A percentile compares a stretch with the other conserved stretches of the same genome.
phyloP scores from a whole-genome alignment of 1,140 invertebrate species.

The Formica selysi region DNA sequence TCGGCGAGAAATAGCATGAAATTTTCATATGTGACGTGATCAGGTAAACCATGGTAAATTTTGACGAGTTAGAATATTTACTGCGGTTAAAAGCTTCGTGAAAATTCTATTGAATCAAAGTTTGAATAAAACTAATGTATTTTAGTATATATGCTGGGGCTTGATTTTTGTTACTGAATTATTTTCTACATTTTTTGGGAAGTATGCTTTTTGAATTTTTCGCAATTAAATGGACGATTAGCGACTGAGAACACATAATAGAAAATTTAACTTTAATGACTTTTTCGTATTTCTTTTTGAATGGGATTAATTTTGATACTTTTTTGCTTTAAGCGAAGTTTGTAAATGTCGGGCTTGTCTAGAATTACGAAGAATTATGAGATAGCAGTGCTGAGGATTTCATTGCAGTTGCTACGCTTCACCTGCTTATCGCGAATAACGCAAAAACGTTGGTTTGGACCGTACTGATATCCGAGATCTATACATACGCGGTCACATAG shows the following conservation, averaged over 20 bases:
- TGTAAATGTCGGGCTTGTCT: not conserved
- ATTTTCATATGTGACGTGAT: slow-evolving; percentile 32
- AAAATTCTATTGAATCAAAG: not conserved
- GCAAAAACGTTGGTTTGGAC: not conserved
- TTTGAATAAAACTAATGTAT: not conserved
- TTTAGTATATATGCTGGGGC: not conserved
- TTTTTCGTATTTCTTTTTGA: not conserved
- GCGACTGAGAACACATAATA: no score
- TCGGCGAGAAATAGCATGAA: not conserved
- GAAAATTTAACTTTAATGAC: not conserved
- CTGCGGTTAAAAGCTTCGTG: not conserved
- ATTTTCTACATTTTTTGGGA: not conserved
- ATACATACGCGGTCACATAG: not conserved
- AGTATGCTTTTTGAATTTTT: not conserved
- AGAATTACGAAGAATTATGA: no score
- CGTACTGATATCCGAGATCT: not conserved
- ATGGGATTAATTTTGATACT: not conserved
- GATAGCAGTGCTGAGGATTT: not conserved
- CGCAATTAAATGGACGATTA: not conserved
- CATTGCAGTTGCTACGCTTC: not conserved
- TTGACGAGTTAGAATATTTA: slow-evolving; percentile 2
- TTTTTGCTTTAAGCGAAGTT: not conserved
- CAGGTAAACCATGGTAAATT: slow-evolving; percentile 19
- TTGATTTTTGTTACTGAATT: not conserved
- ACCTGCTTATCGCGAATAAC: not conserved